A percentile compares a stretch with the other conserved stretches of the same genome.
Conservation (phyloP, 2,888 invertebrate genomes). For the Leptogaster cylindrica region DNA sequence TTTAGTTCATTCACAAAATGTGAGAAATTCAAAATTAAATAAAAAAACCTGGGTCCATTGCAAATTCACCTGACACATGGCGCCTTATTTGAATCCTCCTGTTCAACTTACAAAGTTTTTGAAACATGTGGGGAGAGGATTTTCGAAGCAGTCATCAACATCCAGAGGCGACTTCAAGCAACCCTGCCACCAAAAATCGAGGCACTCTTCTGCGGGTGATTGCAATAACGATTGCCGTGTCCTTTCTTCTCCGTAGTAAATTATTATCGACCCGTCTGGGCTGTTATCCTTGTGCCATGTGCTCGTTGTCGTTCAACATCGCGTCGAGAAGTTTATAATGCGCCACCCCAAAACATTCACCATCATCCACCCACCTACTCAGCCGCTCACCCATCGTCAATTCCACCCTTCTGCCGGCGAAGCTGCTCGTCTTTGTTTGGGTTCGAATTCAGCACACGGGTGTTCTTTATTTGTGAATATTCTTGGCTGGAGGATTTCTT, state of each 20-base stretch:
- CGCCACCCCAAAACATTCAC: not conserved
- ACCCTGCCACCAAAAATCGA: not conserved
- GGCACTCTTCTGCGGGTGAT: not conserved
- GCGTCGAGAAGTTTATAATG: conserved; percentile 9
- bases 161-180: not conserved
- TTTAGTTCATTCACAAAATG: too few relatives aligned
- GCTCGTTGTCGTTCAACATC: not conserved
- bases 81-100: too few relatives aligned
- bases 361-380: not conserved
- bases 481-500: too few relatives aligned
- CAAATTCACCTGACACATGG: too few relatives aligned
- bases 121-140: too few relatives aligned
- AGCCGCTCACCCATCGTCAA: not conserved
- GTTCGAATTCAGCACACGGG: conserved; percentile 21
- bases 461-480: conserved; percentile 22
- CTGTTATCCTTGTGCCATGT: conserved; percentile 33
- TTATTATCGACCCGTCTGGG: conserved; percentile 36
- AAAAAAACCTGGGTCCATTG: too few relatives aligned
- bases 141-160: too few relatives aligned
- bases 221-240: conserved; percentile 26
- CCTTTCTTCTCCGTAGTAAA: not conserved
- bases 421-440: conserved; percentile 18
- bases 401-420: not conserved
- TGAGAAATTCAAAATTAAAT: too few relatives aligned
- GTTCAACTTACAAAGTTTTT: too few relatives aligned